phyloP scores from a whole-genome alignment of 2,113 vertebrate species.

The Percina caprodes region DNA sequence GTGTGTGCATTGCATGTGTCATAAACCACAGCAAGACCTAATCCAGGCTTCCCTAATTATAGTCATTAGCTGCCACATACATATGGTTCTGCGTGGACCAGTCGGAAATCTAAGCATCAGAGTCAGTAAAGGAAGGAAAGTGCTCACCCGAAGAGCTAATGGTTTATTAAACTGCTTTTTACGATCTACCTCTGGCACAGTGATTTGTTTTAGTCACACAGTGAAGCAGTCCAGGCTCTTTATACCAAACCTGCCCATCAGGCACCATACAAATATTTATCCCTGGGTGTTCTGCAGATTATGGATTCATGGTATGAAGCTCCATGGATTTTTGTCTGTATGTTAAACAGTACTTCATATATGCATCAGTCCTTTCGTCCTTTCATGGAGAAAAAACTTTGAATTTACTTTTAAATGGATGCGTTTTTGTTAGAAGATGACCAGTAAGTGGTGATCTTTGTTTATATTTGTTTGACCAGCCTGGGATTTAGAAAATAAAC shows the following conservation, averaged over 20 bases:
- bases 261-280: conserved; percentile 35
- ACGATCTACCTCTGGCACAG: conserved; percentile 50
- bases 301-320: conserved; percentile 22
- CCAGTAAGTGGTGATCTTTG: conserved; percentile 30
- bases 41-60: conserved; percentile 76
- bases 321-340: not conserved
- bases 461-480: conserved; percentile 56
- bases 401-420: not conserved
- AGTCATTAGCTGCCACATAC: conserved; percentile 74
- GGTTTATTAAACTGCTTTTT: conserved; percentile 70
- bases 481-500: conserved; percentile 46
- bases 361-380: not conserved
- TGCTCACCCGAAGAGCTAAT: conserved; percentile 67
- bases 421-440: conserved; percentile 34
- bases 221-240: conserved; percentile 40
- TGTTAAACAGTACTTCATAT: conserved; percentile 1
- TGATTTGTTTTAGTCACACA: conserved; percentile 68
- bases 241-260: conserved; percentile 38
- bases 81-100: conserved; percentile 48
- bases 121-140: conserved; percentile 51
- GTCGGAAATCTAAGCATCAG: conserved; percentile 35
- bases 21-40: conserved; percentile 69
- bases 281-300: conserved; percentile 26
- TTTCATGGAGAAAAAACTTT: not conserved
- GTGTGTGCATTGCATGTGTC: conserved; percentile 37